These are phyloP conservation scores for Diabrotica balteata DNA, from an alignment of 2,888 invertebrate species.

Conservation along the genomic window DNA sequence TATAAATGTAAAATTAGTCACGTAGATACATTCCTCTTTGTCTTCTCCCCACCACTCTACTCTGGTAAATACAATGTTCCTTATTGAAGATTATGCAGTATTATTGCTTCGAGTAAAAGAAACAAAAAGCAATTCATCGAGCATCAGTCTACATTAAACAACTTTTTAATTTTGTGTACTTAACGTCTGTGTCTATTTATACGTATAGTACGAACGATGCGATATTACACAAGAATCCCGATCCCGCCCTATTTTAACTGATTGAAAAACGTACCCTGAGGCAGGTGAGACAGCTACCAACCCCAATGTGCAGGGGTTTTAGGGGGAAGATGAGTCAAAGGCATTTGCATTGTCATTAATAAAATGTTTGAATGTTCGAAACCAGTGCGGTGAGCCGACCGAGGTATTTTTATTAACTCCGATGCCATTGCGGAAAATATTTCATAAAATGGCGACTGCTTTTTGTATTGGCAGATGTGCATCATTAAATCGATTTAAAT, in stretches of 20 bases:
- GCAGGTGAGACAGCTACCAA: slow-evolving; percentile 49
- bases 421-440: slow-evolving; percentile 46
- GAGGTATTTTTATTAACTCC: slow-evolving; percentile 45
- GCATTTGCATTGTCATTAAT: slow-evolving; percentile 51
- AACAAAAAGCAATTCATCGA: neutral
- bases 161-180: slow-evolving; percentile 42
- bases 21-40: too few species aligned
- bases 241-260: slow-evolving; percentile 43
- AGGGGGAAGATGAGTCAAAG: slow-evolving; percentile 48
- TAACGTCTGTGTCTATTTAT: slow-evolving; percentile 37
- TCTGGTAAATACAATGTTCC: too few species aligned
- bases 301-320: slow-evolving; percentile 36
- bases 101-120: too few species aligned
- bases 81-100: too few species aligned
- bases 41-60: too few species aligned
- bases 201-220: slow-evolving; percentile 9
- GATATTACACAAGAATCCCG: slow-evolving; percentile 35
- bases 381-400: slow-evolving; percentile 48
- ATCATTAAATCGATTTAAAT: slow-evolving; percentile 34
- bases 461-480: slow-evolving; percentile 40
- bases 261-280: slow-evolving; percentile 52
- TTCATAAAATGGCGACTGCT: slow-evolving; percentile 42
- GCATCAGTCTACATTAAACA: slow-evolving; percentile 37
- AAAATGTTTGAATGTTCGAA: slow-evolving; percentile 39
- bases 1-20: too few species aligned